Base-by-base conservation (phyloP, 2,888 invertebrate species). In the Teleiodes luculella region DNA sequence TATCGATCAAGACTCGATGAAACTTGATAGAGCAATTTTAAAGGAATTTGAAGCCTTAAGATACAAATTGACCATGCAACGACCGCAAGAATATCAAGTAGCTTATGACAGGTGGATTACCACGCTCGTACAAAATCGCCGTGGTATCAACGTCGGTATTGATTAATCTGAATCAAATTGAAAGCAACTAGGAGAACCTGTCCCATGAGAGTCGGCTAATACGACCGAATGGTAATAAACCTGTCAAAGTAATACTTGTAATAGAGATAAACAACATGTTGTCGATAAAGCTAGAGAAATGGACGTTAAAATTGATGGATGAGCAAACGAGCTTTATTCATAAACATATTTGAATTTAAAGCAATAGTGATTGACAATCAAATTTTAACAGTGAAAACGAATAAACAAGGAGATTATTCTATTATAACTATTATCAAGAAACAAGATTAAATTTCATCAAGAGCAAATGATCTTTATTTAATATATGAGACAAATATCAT, bases 181-280 rank as follows among this genome's bases (percentile, higher is more conserved):
- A 43, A n/a, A 28, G 43, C 43, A 43, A 18, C 10, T 10, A 18
- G 24, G 6, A 30, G 14, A 47, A 47, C 31, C 31, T 14, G 31
- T 47, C 36, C 10, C 11, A 11, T 13, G 18, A 41, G 39, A 11
- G 1, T 41, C 39, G 18, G 11, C 5, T n/a, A 43, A 36, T 14
- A 18, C 6, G 43, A 45, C 18, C 18, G 46, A 30, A 46, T 48
- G 28, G 35, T 54, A 30, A 50, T 50, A 50, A 54, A 50, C 36
- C 48, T 54, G 50, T 36, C 49, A 45, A 43, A n/a, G 48, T 31
- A 13, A 20, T 37, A n/a, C 46, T 31, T 46, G 46, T 46, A 46
- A 30, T 47, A 47, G 46, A 47, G 46, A 47, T 47, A 31, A 48
- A 33, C 31, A 48, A 16, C 33, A 31, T 31, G 46, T 46, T 31